Percentiles rank a stretch among this genome's conserved stretches.
Evolutionary conservation across 2,113 vertebrate genomes (phyloP).

Genomic region (Macrotus californicus): DNA sequence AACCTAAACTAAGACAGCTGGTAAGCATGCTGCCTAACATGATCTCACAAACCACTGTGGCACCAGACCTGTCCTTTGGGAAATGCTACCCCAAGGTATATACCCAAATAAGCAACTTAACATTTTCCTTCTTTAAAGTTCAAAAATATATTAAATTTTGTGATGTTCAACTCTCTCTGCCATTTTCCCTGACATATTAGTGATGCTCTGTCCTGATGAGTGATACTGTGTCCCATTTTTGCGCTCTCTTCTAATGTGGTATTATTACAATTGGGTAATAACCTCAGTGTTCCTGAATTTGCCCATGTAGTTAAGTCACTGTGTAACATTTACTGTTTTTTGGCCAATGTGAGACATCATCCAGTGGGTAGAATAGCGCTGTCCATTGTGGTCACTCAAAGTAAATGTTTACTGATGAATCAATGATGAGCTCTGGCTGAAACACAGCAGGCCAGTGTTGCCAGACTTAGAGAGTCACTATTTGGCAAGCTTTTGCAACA

Average conservation of each 20-base stretch:
- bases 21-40: not conserved
- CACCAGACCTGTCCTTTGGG: not conserved
- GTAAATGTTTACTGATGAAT: not conserved
- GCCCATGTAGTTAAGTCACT: not conserved
- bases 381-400: not conserved
- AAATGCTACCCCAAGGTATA: not conserved
- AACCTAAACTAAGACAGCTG: not conserved
- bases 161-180: not conserved
- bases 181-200: not conserved
- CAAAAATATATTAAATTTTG: not conserved
- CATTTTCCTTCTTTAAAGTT: not conserved
- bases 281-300: not conserved
- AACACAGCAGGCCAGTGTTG: not conserved
- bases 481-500: not conserved
- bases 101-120: not conserved
- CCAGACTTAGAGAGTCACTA: not conserved
- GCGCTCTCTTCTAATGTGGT: not conserved
- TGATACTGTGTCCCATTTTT: not conserved
- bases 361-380: not conserved
- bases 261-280: not conserved
- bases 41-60: not conserved
- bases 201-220: not conserved
- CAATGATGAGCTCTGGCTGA: not conserved
- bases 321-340: not conserved
- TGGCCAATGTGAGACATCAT: not conserved